Conservation (phyloP, 2,113 vertebrate species). For the Galemys pyrenaicus region DNA sequence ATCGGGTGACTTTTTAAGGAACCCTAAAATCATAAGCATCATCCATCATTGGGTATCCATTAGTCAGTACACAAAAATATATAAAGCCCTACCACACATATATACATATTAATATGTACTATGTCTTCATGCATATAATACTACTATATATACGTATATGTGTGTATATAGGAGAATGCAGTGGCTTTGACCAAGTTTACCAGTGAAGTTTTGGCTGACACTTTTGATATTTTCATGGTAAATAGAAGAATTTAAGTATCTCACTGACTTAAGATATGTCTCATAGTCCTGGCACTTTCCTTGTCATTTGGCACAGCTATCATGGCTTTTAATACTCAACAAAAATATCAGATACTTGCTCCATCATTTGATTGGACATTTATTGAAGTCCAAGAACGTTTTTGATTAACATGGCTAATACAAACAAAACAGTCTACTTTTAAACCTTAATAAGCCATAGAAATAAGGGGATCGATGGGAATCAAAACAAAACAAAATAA, state of each 20-base stretch:
- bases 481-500: not conserved
- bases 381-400: not conserved
- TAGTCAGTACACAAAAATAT: not conserved
- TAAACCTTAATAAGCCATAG: not conserved
- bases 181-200: not conserved
- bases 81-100: not conserved
- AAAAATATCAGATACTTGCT: not conserved
- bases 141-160: not conserved
- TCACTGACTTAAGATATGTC: not conserved
- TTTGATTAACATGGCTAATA: not conserved
- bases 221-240: not conserved
- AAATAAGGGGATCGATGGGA: not conserved
- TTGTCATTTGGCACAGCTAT: not conserved
- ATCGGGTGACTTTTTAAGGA: not conserved
- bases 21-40: not conserved
- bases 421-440: not conserved
- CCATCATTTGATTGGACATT: not conserved
- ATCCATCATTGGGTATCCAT: not conserved
- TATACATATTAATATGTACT: not conserved
- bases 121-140: not conserved
- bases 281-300: not conserved
- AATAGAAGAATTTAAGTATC: conserved; percentile 11
- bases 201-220: not conserved
- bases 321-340: not conserved
- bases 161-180: not conserved